Percentiles rank a stretch among this genome's conserved stretches.
These are phyloP conservation scores for Neofelis nebulosa DNA, from an alignment of 2,113 vertebrate species.

Conservation along the genomic window DNA sequence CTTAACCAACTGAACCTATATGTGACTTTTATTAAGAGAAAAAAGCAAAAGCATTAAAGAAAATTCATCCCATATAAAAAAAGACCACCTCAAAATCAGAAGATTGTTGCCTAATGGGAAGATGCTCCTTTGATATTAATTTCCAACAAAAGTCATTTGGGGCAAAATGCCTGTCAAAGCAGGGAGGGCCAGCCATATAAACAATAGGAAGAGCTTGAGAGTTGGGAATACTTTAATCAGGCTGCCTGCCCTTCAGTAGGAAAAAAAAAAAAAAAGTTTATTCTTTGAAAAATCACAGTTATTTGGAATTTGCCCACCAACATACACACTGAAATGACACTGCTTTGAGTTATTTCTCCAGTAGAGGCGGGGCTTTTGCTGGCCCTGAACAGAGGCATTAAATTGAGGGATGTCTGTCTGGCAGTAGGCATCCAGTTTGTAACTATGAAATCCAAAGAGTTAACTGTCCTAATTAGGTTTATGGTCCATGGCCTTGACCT, in stretches of 20 bases:
- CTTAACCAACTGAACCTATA: not conserved
- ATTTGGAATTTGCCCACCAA: not conserved
- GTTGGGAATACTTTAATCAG: not conserved
- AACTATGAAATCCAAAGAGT: not conserved
- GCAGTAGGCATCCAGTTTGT: not conserved
- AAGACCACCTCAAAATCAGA: constrained; percentile 1
- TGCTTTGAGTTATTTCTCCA: not conserved
- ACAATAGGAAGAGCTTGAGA: not conserved
- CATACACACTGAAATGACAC: not conserved
- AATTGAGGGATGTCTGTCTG: not conserved
- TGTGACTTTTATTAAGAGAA: not conserved
- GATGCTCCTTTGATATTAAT: not conserved
- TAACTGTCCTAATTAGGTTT: not conserved
- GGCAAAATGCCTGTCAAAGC: not conserved
- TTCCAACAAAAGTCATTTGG: not conserved
- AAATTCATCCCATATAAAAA: not conserved
- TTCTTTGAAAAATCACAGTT: not conserved
- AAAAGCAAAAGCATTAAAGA: not conserved
- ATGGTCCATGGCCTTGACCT: not conserved
- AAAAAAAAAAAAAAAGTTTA: not conserved
- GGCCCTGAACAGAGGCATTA: not conserved
- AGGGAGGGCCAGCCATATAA: too few species aligned
- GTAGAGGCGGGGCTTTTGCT: not conserved
- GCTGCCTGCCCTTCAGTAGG: not conserved
- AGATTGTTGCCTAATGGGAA: not conserved